These are phyloP conservation scores for Tamandua tetradactyla DNA, from an alignment of 2,797 vertebrate species.

Conservation along the genomic window DNA sequence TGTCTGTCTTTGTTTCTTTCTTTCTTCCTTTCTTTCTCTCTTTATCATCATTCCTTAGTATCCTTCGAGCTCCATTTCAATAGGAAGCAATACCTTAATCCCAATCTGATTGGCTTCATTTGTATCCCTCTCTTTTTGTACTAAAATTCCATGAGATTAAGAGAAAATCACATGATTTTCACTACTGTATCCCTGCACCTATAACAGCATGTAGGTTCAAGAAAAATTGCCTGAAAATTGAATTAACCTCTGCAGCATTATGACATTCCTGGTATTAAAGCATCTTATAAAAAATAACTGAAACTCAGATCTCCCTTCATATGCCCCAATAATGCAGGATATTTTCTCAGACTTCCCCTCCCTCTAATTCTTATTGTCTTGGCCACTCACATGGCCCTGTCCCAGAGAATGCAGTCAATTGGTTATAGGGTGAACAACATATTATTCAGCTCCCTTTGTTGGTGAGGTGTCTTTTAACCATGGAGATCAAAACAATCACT, in stretches of 20 bases:
- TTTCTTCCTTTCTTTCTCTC: too few relatives aligned
- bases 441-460: not conserved
- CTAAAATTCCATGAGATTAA: not conserved
- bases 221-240: not conserved
- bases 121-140: not conserved
- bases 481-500: slow-evolving; percentile 33
- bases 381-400: not conserved
- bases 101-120: too few relatives aligned
- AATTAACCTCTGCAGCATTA: not conserved
- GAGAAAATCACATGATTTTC: too few relatives aligned
- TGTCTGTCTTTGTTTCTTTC: too few relatives aligned
- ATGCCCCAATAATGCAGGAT: not conserved
- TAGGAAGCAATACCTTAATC: too few relatives aligned
- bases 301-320: not conserved
- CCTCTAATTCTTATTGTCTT: not conserved
- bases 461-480: not conserved
- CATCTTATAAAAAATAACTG: not conserved
- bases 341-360: not conserved
- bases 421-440: too few relatives aligned
- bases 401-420: accelerated
- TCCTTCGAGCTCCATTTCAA: too few relatives aligned
- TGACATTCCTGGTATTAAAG: not conserved
- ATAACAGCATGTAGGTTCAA: not conserved
- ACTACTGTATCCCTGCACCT: too few relatives aligned
- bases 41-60: too few relatives aligned